These are phyloP conservation scores for Sialia sialis DNA, from an alignment of 2,113 vertebrate species.

Conservation along the genomic window DNA sequence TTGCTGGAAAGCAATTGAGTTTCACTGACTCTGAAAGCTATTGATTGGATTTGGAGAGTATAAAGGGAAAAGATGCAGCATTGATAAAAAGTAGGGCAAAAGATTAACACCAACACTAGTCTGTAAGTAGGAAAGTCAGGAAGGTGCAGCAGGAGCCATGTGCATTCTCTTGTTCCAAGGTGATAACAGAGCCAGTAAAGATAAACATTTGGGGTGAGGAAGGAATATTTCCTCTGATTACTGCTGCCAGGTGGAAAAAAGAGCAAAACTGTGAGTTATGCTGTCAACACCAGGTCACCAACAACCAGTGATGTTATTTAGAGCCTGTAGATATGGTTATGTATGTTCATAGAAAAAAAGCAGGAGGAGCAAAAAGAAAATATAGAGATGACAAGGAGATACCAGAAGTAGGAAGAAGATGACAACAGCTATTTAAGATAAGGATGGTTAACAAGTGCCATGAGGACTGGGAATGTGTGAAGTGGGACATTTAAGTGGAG, in stretches of 20 bases:
- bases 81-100: not conserved
- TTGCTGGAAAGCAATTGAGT: not conserved
- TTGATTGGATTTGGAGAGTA: not conserved
- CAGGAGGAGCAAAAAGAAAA: not conserved
- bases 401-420: not conserved
- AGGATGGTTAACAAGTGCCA: not conserved
- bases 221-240: constrained; percentile 29
- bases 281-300: constrained; percentile 40
- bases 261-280: constrained; percentile 49
- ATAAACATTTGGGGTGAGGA: constrained; percentile 17
- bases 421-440: constrained; percentile 12
- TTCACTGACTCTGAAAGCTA: not conserved
- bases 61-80: not conserved
- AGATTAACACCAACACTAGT: not conserved
- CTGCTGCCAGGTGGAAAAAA: constrained; percentile 37
- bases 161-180: not conserved
- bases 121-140: not conserved
- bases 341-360: not conserved
- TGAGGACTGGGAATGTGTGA: not conserved
- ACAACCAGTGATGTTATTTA: constrained; percentile 10
- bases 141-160: not conserved
- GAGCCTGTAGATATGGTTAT: not conserved
- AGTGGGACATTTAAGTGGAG: constrained; percentile 11
- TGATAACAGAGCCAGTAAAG: not conserved
- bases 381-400: constrained; percentile 5